These are phyloP conservation scores for Trichonephila inaurata DNA, from an alignment of 1,140 invertebrate genomes.

Conservation along the genomic window DNA sequence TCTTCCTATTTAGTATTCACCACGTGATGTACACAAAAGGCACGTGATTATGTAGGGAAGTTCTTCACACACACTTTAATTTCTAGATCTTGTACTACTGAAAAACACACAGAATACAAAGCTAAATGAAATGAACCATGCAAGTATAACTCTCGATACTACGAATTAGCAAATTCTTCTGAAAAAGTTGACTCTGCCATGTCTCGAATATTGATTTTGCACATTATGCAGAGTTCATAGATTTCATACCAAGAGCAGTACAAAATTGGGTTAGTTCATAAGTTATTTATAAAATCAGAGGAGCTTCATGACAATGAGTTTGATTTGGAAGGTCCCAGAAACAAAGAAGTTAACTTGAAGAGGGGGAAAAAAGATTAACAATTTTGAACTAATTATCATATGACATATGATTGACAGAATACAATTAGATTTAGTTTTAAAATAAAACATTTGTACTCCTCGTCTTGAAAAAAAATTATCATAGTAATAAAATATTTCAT, in stretches of 20 bases:
- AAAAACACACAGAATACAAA: constrained; percentile 30
- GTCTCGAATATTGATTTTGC: not conserved
- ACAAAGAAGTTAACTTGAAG: not conserved
- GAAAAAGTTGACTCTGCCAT: not conserved
- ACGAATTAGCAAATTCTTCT: not conserved
- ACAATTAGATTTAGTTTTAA: no score
- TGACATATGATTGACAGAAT: no score
- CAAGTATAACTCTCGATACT: not conserved
- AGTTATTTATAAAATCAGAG: not conserved
- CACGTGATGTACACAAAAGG: constrained; percentile 72
- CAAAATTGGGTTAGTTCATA: not conserved
- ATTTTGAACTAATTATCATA: no score
- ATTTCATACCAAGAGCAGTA: not conserved
- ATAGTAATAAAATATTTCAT: no score
- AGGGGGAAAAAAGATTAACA: no score
- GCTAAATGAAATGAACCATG: constrained; percentile 1
- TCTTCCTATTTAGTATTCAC: constrained; percentile 68
- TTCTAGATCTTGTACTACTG: not conserved
- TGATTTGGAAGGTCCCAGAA: not conserved
- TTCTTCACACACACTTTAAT: constrained; percentile 31
- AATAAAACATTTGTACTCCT: no score
- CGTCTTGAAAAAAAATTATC: no score
- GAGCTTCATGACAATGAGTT: not conserved
- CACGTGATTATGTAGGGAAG: constrained; percentile 67
- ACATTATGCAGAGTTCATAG: not conserved